phyloP scores from a whole-genome alignment of 2,888 invertebrate genomes.

The Antheraea yamamai region DNA sequence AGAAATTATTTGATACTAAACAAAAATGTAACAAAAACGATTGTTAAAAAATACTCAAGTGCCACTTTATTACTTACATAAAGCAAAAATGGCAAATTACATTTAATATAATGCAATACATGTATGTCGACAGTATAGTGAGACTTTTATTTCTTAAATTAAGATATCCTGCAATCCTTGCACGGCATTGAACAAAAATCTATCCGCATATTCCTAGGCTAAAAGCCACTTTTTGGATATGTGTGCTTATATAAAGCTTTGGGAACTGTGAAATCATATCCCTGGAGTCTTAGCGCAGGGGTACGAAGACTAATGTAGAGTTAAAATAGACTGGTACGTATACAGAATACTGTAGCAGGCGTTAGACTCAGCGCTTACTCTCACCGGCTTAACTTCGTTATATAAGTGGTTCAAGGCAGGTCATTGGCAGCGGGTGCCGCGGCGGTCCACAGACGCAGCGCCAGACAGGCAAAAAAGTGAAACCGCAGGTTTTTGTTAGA shows the following conservation, averaged over 20 bases:
- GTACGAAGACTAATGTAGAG: background rate
- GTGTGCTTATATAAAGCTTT: background rate
- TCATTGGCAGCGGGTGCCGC: slow-evolving; percentile 68
- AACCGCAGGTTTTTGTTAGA: slow-evolving; percentile 66
- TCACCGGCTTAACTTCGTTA: slow-evolving; percentile 40
- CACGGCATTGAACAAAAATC: background rate
- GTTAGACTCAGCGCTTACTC: slow-evolving; percentile 38
- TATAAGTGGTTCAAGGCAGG: slow-evolving; percentile 78
- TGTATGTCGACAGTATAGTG: background rate
- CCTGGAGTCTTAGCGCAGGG: background rate
- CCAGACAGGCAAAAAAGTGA: slow-evolving; percentile 80
- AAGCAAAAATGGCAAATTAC: background rate
- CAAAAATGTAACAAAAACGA: too few relatives aligned
- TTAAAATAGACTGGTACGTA: background rate
- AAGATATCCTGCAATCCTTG: background rate
- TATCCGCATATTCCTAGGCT: background rate
- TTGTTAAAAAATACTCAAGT: background rate
- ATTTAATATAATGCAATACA: background rate
- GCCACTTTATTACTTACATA: too few relatives aligned
- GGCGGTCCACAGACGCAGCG: slow-evolving; percentile 60
- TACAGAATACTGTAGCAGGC: slow-evolving; percentile 25
- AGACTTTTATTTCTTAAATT: background rate
- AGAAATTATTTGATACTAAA: too few relatives aligned
- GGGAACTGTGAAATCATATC: background rate
- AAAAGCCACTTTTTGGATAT: background rate